Evolutionary conservation across 2,113 vertebrate genomes (phyloP), one percentile per base, ranked within the genome.

Genomic region (Albula goreensis): DNA sequence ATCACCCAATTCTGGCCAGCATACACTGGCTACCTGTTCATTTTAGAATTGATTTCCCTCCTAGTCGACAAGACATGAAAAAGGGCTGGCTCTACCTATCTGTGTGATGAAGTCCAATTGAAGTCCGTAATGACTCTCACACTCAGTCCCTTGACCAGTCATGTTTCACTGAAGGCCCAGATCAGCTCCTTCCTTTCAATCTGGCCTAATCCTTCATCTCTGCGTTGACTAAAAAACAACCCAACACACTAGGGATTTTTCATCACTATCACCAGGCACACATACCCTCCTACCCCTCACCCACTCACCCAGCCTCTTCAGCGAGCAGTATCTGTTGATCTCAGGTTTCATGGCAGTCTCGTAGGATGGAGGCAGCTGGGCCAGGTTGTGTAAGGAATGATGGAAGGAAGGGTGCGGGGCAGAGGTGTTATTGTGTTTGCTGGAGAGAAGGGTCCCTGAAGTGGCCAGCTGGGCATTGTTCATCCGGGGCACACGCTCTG

Each of bases 371-470:
- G 97, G 97, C 83, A 98, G 96, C 88, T 98, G 97, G 19, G 97
- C 97, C 90, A 98, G 96, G 92, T 98, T 98, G 95, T 98, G 97
- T 90, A 98, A 95, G 41, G 97, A 98, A 60, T 97, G 95, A 63
- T 97, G 97, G 91, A 97, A 97, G 87, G 97, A 93, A 49, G 97
- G 95, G 87, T 96, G 95, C 86, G 93, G 90, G 89, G 94, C 94
- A 87, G 90, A 90, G 92, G 94, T 96, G 85, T 97, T 97, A 87
- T 96, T 97, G 91, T 97, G 97, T 90, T 97, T 97, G 90, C 94
- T 93, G 88, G 94, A 95, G 78, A 95, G 95, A 89, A 96, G 91
- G 83, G 95, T 96, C 87, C 95, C 95, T 88, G 96, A 96, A 87
- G 93, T 91, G 89, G 96, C 94, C 93, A 96, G 89, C 92, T 96